A percentile compares a stretch with the other conserved stretches of the same genome.
Conservation (phyloP, 2,888 invertebrate species). For the Diadegma fenestrale region DNA sequence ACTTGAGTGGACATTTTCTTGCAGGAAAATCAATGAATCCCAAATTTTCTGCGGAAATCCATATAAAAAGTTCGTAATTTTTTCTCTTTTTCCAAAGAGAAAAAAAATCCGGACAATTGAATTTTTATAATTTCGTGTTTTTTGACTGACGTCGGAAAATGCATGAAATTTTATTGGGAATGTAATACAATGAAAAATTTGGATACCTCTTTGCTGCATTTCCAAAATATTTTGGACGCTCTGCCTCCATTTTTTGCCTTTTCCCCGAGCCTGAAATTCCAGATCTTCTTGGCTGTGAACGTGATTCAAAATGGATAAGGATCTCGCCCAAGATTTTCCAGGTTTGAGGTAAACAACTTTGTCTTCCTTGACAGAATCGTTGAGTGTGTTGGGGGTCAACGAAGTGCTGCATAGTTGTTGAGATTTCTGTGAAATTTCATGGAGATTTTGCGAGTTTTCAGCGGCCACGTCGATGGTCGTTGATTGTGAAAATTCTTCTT, state of each 20-base stretch:
- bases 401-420: background rate
- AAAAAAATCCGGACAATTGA: too few relatives aligned
- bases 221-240: slow-evolving; percentile 86
- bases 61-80: too few relatives aligned
- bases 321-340: slow-evolving; percentile 90
- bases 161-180: background rate
- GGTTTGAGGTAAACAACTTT: slow-evolving; percentile 86
- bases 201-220: slow-evolving; percentile 86
- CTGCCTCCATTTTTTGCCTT: slow-evolving; percentile 87
- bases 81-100: too few relatives aligned
- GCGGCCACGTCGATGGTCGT: background rate
- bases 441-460: background rate
- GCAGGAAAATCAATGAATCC: too few relatives aligned
- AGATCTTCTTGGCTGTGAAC: slow-evolving; percentile 84
- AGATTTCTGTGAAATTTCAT: background rate
- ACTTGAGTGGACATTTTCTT: too few relatives aligned
- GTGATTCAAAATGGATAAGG: slow-evolving; percentile 87
- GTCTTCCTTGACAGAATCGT: slow-evolving; percentile 40
- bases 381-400: background rate
- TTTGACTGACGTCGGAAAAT: background rate
- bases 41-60: too few relatives aligned
- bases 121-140: too few relatives aligned
- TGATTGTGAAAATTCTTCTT: background rate
- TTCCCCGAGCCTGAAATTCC: slow-evolving; percentile 84
- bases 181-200: background rate